Percentiles rank a stretch among this genome's conserved stretches.
phyloP scores from a whole-genome alignment of 2,888 invertebrate species.

The Sinopyrophorus schimmeli region DNA sequence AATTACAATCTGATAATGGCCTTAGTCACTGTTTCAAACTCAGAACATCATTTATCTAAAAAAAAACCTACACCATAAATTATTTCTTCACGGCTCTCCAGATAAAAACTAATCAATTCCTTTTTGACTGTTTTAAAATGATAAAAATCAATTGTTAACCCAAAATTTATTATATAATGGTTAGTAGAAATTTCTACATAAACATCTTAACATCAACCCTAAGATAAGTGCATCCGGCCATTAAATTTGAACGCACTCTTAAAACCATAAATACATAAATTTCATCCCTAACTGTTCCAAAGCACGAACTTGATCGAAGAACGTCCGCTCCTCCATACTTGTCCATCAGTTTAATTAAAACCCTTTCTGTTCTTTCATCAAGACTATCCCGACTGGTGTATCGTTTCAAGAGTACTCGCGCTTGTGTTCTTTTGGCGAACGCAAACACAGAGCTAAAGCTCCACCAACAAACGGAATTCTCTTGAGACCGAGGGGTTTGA shows the following conservation, averaged over 20 bases:
- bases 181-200: no score
- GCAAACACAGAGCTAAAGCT: conserved; percentile 41
- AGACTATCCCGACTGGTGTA: conserved; percentile 17
- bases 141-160: no score
- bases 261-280: conserved; percentile 21
- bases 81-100: no score
- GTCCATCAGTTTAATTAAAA: conserved; percentile 25
- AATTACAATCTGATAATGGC: conserved; percentile 56
- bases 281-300: conserved; percentile 3
- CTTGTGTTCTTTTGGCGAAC: conserved; percentile 47
- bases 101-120: no score
- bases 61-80: no score
- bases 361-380: conserved; percentile 20
- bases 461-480: conserved; percentile 49
- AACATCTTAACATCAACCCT: background rate
- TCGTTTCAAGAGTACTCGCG: conserved; percentile 41
- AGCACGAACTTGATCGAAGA: no score
- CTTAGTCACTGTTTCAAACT: conserved; percentile 39
- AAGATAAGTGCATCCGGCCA: conserved; percentile 30
- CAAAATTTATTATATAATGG: no score
- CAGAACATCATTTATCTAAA: no score
- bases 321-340: background rate
- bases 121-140: no score
- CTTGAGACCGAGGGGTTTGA: conserved; percentile 47
- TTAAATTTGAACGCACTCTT: conserved; percentile 26